phyloP scores from a whole-genome alignment of 2,888 invertebrate genomes.

The Hirtodrosophila alboralis region DNA sequence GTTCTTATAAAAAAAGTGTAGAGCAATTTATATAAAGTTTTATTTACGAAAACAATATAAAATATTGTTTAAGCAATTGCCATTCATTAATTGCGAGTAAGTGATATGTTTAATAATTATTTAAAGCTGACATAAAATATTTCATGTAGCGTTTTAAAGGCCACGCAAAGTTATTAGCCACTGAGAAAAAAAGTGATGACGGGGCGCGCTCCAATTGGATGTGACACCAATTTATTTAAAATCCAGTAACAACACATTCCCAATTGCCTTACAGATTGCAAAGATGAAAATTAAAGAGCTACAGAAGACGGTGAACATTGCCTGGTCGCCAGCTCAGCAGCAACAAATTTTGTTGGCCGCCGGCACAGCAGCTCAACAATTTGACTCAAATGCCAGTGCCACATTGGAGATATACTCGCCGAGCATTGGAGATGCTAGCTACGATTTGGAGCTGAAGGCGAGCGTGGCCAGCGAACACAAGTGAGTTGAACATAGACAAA shows the following conservation, averaged over 20 bases:
- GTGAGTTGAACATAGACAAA: conserved; percentile 84
- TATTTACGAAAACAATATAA: conserved; percentile 7
- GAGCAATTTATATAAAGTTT: conserved; percentile 23
- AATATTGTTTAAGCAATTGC: conserved; percentile 11
- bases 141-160: conserved; percentile 1
- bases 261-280: conserved; percentile 20
- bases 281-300: conserved; percentile 97
- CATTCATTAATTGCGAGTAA: conserved; percentile 34
- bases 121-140: not conserved
- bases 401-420: conserved; percentile 94
- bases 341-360: conserved; percentile 93
- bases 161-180: conserved; percentile 30
- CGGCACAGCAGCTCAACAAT: conserved; percentile 97
- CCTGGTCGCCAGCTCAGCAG: conserved; percentile 95
- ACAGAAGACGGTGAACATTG: conserved; percentile 95
- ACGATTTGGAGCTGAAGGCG: conserved; percentile 91
- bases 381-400: conserved; percentile 95
- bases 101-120: conserved; percentile 12
- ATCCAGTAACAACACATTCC: not conserved
- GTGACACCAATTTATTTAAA: conserved; percentile 53
- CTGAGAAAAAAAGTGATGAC: conserved; percentile 75
- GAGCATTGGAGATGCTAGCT: conserved; percentile 92
- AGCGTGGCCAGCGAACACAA: conserved; percentile 92
- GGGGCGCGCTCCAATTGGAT: conserved; percentile 74
- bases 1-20: conserved; percentile 46